A percentile compares a stretch with the other conserved stretches of the same genome.
These are phyloP conservation scores for Brachionus paranguensis DNA, from an alignment of 1,140 invertebrate genomes.

Conservation along the genomic window DNA sequence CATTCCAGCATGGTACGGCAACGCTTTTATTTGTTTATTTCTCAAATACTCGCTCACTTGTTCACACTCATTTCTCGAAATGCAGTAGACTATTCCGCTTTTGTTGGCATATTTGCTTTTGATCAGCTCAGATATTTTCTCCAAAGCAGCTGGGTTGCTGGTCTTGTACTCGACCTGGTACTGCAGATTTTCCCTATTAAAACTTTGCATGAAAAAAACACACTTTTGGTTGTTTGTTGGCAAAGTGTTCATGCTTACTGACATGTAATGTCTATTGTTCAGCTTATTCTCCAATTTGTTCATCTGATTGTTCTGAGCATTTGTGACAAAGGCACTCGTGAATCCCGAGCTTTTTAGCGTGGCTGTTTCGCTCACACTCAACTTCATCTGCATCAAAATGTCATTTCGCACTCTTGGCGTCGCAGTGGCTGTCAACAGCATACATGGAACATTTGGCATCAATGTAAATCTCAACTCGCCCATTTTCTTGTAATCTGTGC, in stretches of 20 bases:
- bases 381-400: slow-evolving; percentile 76
- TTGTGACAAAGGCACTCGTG: neutral
- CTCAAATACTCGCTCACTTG: slow-evolving; percentile 60
- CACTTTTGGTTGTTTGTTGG: neutral
- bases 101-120: slow-evolving; percentile 63
- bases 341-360: neutral
- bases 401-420: slow-evolving; percentile 80
- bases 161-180: slow-evolving; percentile 72
- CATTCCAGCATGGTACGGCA: slow-evolving; percentile 83
- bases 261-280: slow-evolving; percentile 8
- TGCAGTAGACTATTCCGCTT: slow-evolving; percentile 89
- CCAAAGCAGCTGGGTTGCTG: slow-evolving; percentile 59
- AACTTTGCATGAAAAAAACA: slow-evolving; percentile 62
- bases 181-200: slow-evolving; percentile 85
- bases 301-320: neutral
- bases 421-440: slow-evolving; percentile 67
- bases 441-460: neutral
- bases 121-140: slow-evolving; percentile 70
- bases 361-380: slow-evolving; percentile 53
- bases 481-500: slow-evolving; percentile 62
- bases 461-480: slow-evolving; percentile 48
- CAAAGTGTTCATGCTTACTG: neutral
- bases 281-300: slow-evolving; percentile 12
- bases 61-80: slow-evolving; percentile 87
- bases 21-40: slow-evolving; percentile 63